A percentile compares a stretch with the other conserved stretches of the same genome.
These are phyloP conservation scores for Lycopodina hypogea DNA, from an alignment of 37 sponge, comb jelly and placozoan species.

Conservation along the genomic window DNA sequence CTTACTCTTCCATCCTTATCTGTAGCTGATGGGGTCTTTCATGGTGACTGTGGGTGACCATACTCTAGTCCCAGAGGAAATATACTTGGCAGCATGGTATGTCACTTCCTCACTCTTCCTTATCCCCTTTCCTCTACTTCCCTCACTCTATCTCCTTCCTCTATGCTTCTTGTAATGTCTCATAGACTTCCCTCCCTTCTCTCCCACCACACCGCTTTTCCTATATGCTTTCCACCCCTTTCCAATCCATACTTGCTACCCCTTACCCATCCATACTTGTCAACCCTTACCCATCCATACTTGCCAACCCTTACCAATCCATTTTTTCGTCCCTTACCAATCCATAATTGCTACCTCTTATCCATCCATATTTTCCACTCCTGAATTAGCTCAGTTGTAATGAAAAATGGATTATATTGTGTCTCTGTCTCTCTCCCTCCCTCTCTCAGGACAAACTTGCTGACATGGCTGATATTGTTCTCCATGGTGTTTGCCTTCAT, in stretches of 20 bases:
- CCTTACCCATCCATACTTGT: neutral
- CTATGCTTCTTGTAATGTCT: no score
- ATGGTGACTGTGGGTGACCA: neutral
- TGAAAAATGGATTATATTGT: neutral
- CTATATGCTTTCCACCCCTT: neutral
- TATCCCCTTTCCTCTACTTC: neutral
- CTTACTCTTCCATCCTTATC: neutral
- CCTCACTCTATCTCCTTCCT: slow-evolving; percentile 10
- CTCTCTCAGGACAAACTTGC: slow-evolving; percentile 7
- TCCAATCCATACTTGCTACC: neutral
- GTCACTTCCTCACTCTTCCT: neutral
- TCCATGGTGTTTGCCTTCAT: neutral
- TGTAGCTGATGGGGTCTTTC: slow-evolving; percentile 19
- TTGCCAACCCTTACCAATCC: no score
- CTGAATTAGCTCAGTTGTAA: neutral
- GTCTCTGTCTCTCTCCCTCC: neutral
- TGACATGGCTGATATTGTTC: slow-evolving; percentile 20
- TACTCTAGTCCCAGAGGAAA: neutral
- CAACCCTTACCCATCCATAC: neutral
- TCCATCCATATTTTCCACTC: neutral
- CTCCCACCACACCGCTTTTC: neutral
- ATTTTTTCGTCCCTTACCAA: neutral
- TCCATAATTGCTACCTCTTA: neutral
- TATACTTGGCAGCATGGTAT: slow-evolving; percentile 30
- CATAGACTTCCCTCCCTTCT: neutral